Base-by-base conservation (phyloP, 2,113 vertebrate species). In the Rhinolophus sinicus region DNA sequence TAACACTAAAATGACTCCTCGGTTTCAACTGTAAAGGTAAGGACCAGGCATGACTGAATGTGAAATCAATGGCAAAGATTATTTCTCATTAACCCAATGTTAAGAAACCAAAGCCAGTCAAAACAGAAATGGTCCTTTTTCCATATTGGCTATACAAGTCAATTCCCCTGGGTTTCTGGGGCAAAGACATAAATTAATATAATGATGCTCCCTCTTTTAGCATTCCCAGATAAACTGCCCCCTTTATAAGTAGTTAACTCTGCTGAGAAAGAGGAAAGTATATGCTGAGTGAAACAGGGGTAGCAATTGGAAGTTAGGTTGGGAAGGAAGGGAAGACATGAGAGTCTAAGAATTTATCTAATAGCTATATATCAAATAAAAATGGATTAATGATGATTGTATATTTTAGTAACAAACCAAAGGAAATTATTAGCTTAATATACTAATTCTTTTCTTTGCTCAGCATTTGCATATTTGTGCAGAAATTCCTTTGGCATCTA, bases 61-160 rank as follows among this genome's bases (percentile, higher is more conserved):
- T 78, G 82, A 98, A 96, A 97, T 97, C 96, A 90, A 95, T 94
- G 76, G 76, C 73, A 94, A 93, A 76, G 69, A 78, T 91, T 87
- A 92, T 96, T 96, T 50, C 38, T 94, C 72, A 92, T 96, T 97
- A 97, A 95, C 88, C 62, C 62, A 86, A 75, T 24, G 22, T 95
- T 86, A 97, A 93, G 72, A 88, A 93, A 93, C 24, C 33, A 64
- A 94, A 96, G 16, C 4, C 38, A 64, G 33, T 89, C 40, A 88
- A 96, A 93, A 89, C 0, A 92, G 56, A 94, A 82, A 91, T 2
- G 11, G 47, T 67, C 4, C 38, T 24, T 85, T 69, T 94, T 81
- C 90, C 78, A 95, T 80, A 94, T 0, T 73, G 67, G 47, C 30
- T 65, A 24, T 1, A 58, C 28, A 9, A 93, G 22, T 19, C 14